Conservation (phyloP, 2,888 invertebrate genomes). For the Xanthorhoe designata region DNA sequence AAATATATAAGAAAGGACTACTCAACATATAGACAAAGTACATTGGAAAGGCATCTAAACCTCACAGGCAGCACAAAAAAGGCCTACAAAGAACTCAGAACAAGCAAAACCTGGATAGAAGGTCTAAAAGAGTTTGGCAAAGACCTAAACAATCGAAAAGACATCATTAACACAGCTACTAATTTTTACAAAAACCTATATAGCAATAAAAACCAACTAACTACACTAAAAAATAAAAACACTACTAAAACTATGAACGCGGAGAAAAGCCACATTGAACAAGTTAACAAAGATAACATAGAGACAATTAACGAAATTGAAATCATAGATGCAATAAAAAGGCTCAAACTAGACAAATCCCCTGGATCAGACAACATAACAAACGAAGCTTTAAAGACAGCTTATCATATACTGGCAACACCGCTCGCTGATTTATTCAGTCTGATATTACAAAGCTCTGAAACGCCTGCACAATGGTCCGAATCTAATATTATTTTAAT, state of each 20-base stretch:
- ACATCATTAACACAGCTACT: constrained; percentile 4
- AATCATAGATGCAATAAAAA: constrained; percentile 16
- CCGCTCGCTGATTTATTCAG: too few species aligned
- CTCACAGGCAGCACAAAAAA: constrained; percentile 27
- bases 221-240: too few species aligned
- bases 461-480: constrained; percentile 3
- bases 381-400: constrained; percentile 4
- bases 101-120: constrained; percentile 19
- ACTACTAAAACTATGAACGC: too few species aligned
- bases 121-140: neutral
- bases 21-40: constrained; percentile 13
- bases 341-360: constrained; percentile 5
- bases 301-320: neutral
- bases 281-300: neutral
- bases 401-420: too few species aligned
- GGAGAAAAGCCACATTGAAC: too few species aligned
- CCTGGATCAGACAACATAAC: constrained; percentile 5
- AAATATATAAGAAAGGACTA: constrained; percentile 29
- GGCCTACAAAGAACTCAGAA: constrained; percentile 19
- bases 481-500: constrained; percentile 10
- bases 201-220: too few species aligned
- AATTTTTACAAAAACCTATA: constrained; percentile 7
- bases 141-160: neutral
- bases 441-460: too few species aligned
- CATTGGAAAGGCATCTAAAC: constrained; percentile 18